phyloP scores from a whole-genome alignment of 2,113 vertebrate species.

The Narcine bancroftii region DNA sequence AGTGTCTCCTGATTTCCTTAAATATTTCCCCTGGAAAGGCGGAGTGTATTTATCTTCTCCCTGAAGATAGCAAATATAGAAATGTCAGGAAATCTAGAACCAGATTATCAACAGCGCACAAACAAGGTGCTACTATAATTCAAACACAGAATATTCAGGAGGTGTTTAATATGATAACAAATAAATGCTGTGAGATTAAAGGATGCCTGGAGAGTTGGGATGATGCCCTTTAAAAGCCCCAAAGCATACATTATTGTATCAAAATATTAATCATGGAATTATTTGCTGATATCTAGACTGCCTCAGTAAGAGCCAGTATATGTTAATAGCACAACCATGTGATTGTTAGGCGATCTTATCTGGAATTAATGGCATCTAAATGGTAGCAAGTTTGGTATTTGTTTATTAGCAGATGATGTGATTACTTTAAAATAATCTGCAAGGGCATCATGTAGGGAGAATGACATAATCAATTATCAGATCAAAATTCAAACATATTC shows the following conservation, averaged over 20 bases:
- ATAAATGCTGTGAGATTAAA: background rate
- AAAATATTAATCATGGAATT: background rate
- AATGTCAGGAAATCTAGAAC: slow-evolving; percentile 1
- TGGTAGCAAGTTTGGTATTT: background rate
- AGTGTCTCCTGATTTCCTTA: background rate
- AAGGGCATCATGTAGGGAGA: background rate
- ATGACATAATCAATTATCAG: background rate
- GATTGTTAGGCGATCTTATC: background rate
- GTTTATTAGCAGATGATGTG: background rate
- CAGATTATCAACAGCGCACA: background rate
- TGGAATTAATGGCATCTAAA: background rate
- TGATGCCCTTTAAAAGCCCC: background rate
- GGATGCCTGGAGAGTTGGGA: background rate
- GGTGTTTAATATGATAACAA: background rate
- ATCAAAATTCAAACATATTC: background rate
- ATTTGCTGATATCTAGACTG: background rate
- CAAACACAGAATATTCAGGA: background rate
- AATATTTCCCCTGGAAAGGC: slow-evolving; percentile 15
- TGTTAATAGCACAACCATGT: too few relatives aligned
- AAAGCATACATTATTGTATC: background rate
- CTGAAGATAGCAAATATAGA: slow-evolving; percentile 3
- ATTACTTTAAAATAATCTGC: background rate
- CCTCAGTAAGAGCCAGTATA: background rate
- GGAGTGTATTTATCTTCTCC: background rate
- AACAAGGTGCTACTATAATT: background rate